Evolutionary conservation across 1,140 invertebrate genomes (phyloP).

Genomic region (Lanistes nyassanus): DNA sequence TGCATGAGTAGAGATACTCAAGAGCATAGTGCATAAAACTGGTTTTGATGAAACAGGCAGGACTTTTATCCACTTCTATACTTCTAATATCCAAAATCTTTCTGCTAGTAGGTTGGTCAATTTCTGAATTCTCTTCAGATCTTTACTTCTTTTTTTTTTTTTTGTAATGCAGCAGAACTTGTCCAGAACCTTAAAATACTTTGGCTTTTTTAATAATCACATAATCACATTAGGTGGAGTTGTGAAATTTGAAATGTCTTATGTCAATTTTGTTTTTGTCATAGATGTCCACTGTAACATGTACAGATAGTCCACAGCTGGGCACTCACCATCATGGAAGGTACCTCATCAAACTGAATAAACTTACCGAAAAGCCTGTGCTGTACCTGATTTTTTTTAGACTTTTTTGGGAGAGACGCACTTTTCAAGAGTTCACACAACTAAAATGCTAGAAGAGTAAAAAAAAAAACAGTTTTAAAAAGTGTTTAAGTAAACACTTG

Average conservation of each 20-base stretch:
- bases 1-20: background rate
- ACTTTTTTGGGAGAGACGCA: too few relatives aligned
- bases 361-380: too few relatives aligned
- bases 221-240: background rate
- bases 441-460: too few relatives aligned
- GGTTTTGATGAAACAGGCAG: background rate
- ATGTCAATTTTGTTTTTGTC: constrained; percentile 18
- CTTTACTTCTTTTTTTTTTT: background rate
- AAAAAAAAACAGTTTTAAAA: too few relatives aligned
- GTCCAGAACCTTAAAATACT: background rate
- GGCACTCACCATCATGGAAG: background rate
- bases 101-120: too few relatives aligned
- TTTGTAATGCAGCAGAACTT: background rate
- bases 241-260: background rate
- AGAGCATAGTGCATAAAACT: background rate
- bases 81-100: too few relatives aligned
- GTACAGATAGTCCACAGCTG: constrained; percentile 22
- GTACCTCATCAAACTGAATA: constrained; percentile 7
- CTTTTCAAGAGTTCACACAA: too few relatives aligned
- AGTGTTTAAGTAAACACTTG: too few relatives aligned
- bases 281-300: constrained; percentile 26
- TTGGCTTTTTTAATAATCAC: background rate
- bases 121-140: too few relatives aligned
- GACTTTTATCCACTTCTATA: too few relatives aligned
- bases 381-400: too few relatives aligned